These are phyloP conservation scores for Protosalanx chinensis DNA, from an alignment of 2,797 vertebrate genomes.

Conservation along the genomic window DNA sequence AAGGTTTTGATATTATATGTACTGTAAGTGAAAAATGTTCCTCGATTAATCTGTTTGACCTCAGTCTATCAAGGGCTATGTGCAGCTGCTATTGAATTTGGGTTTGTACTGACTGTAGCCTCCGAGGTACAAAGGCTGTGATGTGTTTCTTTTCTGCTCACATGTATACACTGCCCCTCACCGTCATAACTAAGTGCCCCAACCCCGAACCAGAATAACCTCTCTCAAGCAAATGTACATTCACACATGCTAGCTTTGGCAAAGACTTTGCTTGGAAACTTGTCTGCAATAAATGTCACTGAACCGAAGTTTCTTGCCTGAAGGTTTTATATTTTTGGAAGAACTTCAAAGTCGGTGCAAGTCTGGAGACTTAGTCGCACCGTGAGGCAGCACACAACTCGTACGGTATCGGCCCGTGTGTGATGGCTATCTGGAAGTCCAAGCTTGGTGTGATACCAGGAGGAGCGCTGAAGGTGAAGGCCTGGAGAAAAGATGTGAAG, in stretches of 20 bases:
- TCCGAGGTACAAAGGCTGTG: constrained; percentile 1
- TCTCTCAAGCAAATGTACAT: background rate
- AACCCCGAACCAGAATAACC: constrained; percentile 1
- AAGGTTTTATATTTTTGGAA: background rate
- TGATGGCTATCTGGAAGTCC: background rate
- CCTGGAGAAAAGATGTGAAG: constrained; percentile 14
- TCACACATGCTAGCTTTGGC: background rate
- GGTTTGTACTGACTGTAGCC: background rate
- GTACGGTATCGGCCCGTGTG: constrained; percentile 18
- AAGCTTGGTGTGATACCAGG: background rate
- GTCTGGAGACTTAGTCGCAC: background rate
- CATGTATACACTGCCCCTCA: background rate
- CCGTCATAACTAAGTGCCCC: background rate
- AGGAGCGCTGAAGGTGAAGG: constrained; percentile 1
- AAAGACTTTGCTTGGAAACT: background rate
- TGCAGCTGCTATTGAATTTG: constrained; percentile 23
- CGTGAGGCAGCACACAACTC: constrained; percentile 13
- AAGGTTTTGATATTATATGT: constrained; percentile 10
- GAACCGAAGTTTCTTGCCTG: background rate
- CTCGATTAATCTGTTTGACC: constrained; percentile 44
- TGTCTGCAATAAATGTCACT: background rate
- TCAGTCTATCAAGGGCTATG: constrained; percentile 57
- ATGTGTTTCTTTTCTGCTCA: background rate
- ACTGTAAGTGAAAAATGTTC: constrained; percentile 16
- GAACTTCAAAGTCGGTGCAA: background rate